phyloP scores from a whole-genome alignment of 2,113 vertebrate species.

The Siniperca knerii region DNA sequence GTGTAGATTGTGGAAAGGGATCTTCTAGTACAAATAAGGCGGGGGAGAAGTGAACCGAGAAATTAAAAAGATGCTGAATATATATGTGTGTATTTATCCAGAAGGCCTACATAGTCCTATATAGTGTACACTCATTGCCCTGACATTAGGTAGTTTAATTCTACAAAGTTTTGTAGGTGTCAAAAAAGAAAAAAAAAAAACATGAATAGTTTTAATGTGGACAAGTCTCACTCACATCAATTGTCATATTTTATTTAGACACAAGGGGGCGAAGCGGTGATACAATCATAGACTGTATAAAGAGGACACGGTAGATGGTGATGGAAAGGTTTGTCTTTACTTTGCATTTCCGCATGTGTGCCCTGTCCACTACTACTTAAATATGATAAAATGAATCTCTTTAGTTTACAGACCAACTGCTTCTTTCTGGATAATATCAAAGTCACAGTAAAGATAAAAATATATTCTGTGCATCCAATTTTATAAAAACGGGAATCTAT shows the following conservation, averaged over 20 bases:
- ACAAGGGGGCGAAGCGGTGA: conserved; percentile 26
- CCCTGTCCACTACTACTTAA: background rate
- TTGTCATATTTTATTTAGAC: conserved; percentile 12
- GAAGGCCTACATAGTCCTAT: background rate
- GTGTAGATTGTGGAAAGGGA: background rate
- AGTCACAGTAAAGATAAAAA: background rate
- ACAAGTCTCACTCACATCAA: background rate
- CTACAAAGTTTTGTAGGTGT: background rate
- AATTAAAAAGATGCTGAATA: background rate
- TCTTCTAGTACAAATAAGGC: background rate
- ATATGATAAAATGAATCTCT: background rate
- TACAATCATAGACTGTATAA: background rate
- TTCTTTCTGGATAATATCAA: background rate
- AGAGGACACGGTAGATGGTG: background rate
- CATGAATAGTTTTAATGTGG: background rate
- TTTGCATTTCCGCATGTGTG: background rate
- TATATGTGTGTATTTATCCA: background rate
- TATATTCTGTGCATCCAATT: background rate
- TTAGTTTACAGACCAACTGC: background rate
- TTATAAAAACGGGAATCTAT: background rate
- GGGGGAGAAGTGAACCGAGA: background rate
- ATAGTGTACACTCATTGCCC: background rate
- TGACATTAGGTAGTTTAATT: background rate
- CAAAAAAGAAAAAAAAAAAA: background rate
- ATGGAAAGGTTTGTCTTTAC: background rate